Conservation (phyloP, 2,888 invertebrate species). For the Sinohyriopsis cumingii region DNA sequence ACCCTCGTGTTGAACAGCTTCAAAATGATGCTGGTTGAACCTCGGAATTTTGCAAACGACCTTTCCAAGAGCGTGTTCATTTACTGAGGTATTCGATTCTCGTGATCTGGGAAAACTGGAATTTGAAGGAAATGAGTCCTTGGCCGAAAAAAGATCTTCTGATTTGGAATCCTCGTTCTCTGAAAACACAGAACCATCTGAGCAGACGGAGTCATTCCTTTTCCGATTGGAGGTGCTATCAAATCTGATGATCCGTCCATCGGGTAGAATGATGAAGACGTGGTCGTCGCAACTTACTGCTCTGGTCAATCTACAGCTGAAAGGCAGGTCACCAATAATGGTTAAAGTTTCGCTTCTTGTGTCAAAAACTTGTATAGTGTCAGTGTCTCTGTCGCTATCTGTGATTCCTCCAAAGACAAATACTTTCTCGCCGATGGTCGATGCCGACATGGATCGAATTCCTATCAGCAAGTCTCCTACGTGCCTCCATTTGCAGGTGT, state of each 20-base stretch:
- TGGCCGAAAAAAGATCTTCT: conserved; percentile 2
- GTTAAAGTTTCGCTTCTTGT: conserved; percentile 46
- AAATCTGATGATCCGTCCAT: conserved; percentile 53
- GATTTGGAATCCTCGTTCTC: conserved; percentile 28
- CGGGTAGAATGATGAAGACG: conserved; percentile 52
- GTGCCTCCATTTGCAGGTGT: conserved; percentile 50
- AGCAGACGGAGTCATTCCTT: conserved; percentile 19
- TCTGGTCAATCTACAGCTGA: conserved; percentile 53
- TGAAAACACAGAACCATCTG: conserved; percentile 37
- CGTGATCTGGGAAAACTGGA: conserved; percentile 21
- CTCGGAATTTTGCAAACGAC: conserved; percentile 33
- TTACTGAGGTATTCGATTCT: conserved; percentile 8
- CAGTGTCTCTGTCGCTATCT: conserved; percentile 53
- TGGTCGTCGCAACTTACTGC: conserved; percentile 47
- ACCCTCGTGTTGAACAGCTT: conserved; percentile 52
- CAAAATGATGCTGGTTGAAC: conserved; percentile 55
- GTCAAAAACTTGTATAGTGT: conserved; percentile 56
- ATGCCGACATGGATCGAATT: conserved; percentile 52
- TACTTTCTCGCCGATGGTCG: conserved; percentile 53
- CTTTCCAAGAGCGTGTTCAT: conserved; percentile 32
- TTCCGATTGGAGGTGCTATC: conserved; percentile 22
- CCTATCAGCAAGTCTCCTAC: conserved; percentile 53
- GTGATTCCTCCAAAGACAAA: conserved; percentile 57
- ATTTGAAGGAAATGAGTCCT: conserved; percentile 22
- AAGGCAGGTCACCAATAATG: conserved; percentile 52